phyloP scores from a whole-genome alignment of 2,888 invertebrate genomes.

The Pristionchus japonicus region DNA sequence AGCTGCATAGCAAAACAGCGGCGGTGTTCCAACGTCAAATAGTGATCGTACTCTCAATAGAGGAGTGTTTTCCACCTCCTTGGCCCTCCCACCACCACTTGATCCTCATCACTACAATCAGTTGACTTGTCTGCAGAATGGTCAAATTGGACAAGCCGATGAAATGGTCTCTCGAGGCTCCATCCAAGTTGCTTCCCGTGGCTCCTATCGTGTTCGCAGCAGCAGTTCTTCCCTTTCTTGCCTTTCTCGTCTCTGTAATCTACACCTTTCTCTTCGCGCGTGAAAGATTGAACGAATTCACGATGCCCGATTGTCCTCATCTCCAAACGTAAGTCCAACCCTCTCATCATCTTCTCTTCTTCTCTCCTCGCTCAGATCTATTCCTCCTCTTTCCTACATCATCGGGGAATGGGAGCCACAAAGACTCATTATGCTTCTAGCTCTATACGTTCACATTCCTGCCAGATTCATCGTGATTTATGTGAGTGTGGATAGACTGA shows the following conservation, averaged over 20 bases:
- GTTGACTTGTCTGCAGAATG: neutral
- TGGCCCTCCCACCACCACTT: neutral
- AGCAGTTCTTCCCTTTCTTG: neutral
- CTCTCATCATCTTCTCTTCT: slow-evolving; percentile 8
- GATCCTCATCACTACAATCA: neutral
- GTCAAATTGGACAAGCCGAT: slow-evolving; percentile 36
- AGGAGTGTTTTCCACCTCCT: neutral
- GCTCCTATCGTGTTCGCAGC: slow-evolving; percentile 16
- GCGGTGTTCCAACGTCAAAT: neutral
- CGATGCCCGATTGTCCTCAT: slow-evolving; percentile 41
- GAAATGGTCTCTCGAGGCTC: slow-evolving; percentile 38
- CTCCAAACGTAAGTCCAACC: slow-evolving; percentile 25
- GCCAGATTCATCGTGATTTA: slow-evolving; percentile 41
- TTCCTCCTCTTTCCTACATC: slow-evolving; percentile 42
- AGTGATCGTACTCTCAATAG: neutral
- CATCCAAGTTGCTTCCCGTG: slow-evolving; percentile 15
- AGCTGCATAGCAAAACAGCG: neutral
- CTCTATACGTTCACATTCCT: slow-evolving; percentile 38
- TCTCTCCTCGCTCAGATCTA: neutral
- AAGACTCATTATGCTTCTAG: slow-evolving; percentile 28
- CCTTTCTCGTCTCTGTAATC: neutral
- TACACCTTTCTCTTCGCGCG: slow-evolving; percentile 34
- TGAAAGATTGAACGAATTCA: neutral
- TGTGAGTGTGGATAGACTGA: slow-evolving; percentile 14
- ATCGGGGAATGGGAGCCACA: slow-evolving; percentile 43